Percentiles rank a stretch among this genome's conserved stretches.
phyloP scores from a whole-genome alignment of 37 sponge, comb jelly and placozoan species.

The Ianthella basta region DNA sequence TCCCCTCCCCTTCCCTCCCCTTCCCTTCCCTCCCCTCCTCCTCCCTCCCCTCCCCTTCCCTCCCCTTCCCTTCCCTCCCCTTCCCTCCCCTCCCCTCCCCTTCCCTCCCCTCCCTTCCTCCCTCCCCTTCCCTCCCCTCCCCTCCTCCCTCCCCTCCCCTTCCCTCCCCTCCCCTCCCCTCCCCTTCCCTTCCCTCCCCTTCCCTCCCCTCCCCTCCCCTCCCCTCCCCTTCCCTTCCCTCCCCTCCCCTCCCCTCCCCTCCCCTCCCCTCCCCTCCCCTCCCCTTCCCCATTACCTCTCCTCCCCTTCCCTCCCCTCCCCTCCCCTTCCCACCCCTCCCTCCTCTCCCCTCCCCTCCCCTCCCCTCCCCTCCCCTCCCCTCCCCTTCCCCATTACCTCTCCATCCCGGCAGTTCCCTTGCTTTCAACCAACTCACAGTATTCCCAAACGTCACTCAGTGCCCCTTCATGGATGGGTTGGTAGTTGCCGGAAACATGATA shows the following conservation, averaged over 20 bases:
- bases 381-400: background rate
- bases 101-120: too few species aligned
- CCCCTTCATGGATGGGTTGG: background rate
- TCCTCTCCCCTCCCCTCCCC: background rate
- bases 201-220: background rate
- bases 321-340: background rate
- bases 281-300: background rate
- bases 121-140: background rate
- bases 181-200: too few species aligned
- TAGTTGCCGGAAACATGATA: conserved; percentile 41
- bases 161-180: background rate
- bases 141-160: background rate
- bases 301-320: background rate
- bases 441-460: background rate
- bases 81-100: background rate
- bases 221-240: background rate
- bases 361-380: background rate
- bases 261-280: background rate
- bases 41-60: background rate
- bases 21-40: too few species aligned
- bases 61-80: background rate
- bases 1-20: background rate
- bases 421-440: background rate
- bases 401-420: background rate
- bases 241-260: background rate